A percentile compares a stretch with the other conserved stretches of the same genome.
Conservation (phyloP, 2,797 vertebrate species). For the Smutsia temminckii region DNA sequence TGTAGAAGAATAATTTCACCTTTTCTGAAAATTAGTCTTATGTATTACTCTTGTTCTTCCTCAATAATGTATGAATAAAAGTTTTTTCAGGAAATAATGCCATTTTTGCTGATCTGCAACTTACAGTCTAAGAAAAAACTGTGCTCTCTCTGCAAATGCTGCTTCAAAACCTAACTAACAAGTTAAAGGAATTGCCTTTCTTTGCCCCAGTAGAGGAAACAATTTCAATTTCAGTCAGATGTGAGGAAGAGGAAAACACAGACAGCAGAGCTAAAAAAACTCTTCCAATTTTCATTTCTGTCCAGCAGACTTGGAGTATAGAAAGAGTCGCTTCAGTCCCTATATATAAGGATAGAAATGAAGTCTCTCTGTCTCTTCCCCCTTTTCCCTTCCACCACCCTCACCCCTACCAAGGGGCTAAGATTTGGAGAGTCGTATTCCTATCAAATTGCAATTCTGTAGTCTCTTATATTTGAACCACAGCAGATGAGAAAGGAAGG, state of each 20-base stretch:
- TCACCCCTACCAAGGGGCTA: not conserved
- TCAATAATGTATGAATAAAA: constrained; percentile 6
- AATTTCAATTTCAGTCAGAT: not conserved
- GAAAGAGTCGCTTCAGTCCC: not conserved
- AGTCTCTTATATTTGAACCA: not conserved
- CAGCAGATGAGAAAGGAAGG: not conserved
- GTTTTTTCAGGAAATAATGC: not conserved
- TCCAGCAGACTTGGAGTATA: not conserved
- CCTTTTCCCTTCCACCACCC: fast-evolving
- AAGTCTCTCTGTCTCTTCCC: not conserved
- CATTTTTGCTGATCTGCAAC: not conserved
- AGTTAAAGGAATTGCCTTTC: not conserved
- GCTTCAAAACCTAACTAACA: not conserved
- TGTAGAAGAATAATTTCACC: not conserved
- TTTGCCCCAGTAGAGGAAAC: not conserved
- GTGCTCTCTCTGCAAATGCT: not conserved
- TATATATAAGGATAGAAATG: not conserved
- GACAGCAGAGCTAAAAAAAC: not conserved
- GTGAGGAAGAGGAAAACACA: not conserved
- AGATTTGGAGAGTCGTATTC: not conserved
- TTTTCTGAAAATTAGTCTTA: not conserved
- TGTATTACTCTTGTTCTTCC: not conserved
- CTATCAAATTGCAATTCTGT: not conserved
- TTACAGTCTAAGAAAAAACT: not conserved
- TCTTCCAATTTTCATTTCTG: not conserved